Conservation (phyloP, 2,113 vertebrate genomes). For the Gopherus flavomarginatus region DNA sequence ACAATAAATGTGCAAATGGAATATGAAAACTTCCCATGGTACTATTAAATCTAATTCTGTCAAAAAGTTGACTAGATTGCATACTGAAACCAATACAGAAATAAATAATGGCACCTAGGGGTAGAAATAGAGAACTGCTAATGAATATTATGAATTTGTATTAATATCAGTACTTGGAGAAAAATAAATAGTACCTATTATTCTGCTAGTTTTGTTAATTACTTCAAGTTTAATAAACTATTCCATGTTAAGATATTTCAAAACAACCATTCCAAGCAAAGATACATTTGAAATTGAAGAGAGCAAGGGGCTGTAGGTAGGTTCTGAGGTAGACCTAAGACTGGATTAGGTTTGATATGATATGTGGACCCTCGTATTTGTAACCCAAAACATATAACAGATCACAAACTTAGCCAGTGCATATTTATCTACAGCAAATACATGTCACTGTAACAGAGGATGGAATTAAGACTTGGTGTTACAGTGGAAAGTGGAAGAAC, state of each 20-base stretch:
- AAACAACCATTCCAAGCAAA: not conserved
- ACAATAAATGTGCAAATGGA: slow-evolving; percentile 10
- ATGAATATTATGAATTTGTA: slow-evolving; percentile 33
- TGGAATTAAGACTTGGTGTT: not conserved
- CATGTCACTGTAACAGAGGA: not conserved
- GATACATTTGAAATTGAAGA: not conserved
- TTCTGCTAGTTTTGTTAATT: slow-evolving; percentile 1
- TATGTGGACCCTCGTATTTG: not conserved
- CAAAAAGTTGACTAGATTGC: slow-evolving; percentile 30
- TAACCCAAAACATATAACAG: not conserved
- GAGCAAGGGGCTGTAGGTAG: not conserved
- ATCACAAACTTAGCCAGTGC: not conserved
- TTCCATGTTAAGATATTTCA: not conserved
- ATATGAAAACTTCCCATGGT: not conserved
- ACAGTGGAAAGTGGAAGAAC: not conserved
- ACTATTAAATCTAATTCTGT: slow-evolving; percentile 19
- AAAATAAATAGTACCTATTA: not conserved
- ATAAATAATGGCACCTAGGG: slow-evolving; percentile 32
- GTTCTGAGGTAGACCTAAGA: not conserved
- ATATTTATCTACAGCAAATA: not conserved
- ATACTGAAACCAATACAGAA: slow-evolving; percentile 6
- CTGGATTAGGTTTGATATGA: not conserved
- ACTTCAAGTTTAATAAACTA: slow-evolving; percentile 18
- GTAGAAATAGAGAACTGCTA: slow-evolving; percentile 42
- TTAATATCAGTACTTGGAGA: slow-evolving; percentile 18